phyloP scores from a whole-genome alignment of 1,140 invertebrate genomes.

The Archegozetes longisetosus region DNA sequence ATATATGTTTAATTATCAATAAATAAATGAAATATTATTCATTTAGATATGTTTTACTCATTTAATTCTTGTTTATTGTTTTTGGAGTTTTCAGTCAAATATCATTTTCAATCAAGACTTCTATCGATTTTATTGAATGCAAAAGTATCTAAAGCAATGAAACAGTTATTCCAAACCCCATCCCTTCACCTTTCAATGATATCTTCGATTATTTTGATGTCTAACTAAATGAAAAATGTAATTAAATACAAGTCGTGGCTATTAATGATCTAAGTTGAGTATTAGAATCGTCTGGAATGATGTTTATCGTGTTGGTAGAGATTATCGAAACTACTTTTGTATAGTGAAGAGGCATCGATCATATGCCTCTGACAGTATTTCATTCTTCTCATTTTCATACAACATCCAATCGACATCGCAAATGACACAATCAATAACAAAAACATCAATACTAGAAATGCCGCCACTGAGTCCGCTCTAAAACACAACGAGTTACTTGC shows the following conservation, averaged over 20 bases:
- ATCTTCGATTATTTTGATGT: not conserved
- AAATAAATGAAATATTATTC: too few relatives aligned
- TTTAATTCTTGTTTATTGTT: too few relatives aligned
- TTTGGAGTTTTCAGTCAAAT: too few relatives aligned
- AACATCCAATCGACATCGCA: conserved; percentile 11
- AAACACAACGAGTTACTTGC: conserved; percentile 1
- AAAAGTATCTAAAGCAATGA: too few relatives aligned
- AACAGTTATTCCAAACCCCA: not conserved
- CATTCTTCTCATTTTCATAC: conserved; percentile 10
- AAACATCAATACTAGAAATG: not conserved
- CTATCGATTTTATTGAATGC: too few relatives aligned
- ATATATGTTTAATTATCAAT: too few relatives aligned
- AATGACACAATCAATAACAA: not conserved
- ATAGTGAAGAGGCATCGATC: not conserved
- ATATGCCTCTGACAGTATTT: conserved; percentile 2
- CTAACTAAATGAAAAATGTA: not conserved
- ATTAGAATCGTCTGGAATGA: not conserved
- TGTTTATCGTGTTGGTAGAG: not conserved
- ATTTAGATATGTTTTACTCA: too few relatives aligned
- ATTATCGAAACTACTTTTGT: not conserved
- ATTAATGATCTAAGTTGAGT: not conserved
- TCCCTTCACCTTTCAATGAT: not conserved
- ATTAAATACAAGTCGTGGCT: not conserved
- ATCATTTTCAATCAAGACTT: too few relatives aligned
- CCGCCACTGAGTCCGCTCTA: not conserved